phyloP scores from a whole-genome alignment of 2,888 invertebrate species.

The Sinohyriopsis cumingii region DNA sequence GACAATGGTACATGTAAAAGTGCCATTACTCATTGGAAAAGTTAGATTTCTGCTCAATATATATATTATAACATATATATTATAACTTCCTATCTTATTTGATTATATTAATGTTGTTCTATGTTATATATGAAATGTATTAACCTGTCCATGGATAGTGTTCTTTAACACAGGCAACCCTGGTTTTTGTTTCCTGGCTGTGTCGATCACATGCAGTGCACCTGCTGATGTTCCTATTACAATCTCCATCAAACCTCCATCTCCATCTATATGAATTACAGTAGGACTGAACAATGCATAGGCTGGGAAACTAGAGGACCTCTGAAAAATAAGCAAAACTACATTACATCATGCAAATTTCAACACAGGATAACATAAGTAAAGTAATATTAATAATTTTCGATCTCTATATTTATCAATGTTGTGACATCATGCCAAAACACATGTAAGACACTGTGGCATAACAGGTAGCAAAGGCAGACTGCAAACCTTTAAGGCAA shows the following conservation, averaged over 20 bases:
- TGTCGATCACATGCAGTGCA: conserved; percentile 53
- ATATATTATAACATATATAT: no score
- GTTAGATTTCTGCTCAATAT: no score
- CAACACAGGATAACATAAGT: no score
- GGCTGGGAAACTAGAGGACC: conserved; percentile 55
- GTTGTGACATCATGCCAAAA: neutral
- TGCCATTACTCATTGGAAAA: no score
- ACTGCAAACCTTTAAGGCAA: no score
- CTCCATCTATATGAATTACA: conserved; percentile 61
- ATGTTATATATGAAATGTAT: neutral
- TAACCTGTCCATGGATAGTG: conserved; percentile 60
- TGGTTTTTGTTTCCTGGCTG: conserved; percentile 38
- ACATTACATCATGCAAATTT: neutral
- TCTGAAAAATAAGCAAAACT: conserved; percentile 26
- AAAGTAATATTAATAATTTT: no score
- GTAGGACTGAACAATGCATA: conserved; percentile 65
- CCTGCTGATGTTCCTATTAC: conserved; percentile 64
- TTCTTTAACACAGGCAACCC: conserved; percentile 60
- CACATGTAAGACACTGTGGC: neutral
- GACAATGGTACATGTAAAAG: no score
- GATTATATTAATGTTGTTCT: neutral
- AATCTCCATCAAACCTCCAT: conserved; percentile 57
- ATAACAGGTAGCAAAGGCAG: neutral
- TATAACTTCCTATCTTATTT: no score
- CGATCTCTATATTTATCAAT: neutral